A percentile compares a stretch with the other conserved stretches of the same genome.
These are phyloP conservation scores for Alsophila aescularia DNA, from an alignment of 2,888 invertebrate genomes.

Conservation along the genomic window DNA sequence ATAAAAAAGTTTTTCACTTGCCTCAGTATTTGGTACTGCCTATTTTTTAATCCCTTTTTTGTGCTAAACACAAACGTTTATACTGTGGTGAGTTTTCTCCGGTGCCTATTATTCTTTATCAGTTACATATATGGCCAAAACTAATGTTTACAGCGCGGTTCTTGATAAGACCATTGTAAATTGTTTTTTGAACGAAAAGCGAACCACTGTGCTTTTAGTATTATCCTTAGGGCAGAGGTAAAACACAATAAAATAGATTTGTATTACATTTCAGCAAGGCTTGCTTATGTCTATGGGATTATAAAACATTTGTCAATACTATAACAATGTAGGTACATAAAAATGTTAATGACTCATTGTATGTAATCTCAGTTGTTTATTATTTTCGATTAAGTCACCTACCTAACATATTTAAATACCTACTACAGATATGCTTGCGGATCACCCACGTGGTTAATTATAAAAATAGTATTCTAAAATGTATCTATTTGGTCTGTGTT, in stretches of 20 bases:
- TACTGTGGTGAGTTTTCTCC: conserved; percentile 10
- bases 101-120: conserved; percentile 52
- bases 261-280: background rate
- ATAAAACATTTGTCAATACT: background rate
- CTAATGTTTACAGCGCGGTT: conserved; percentile 54
- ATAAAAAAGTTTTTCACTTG: conserved; percentile 10
- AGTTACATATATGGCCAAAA: conserved; percentile 55
- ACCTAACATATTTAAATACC: background rate
- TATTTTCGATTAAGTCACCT: background rate
- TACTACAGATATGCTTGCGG: too few relatives aligned
- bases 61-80: background rate
- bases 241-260: background rate
- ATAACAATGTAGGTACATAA: too few relatives aligned
- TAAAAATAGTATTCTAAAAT: too few relatives aligned
- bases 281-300: background rate
- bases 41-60: conserved; percentile 13
- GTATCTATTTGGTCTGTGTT: too few relatives aligned
- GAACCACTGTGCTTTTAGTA: background rate
- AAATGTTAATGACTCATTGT: background rate
- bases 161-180: conserved; percentile 50
- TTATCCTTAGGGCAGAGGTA: background rate
- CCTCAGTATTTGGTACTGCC: conserved; percentile 27
- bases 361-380: background rate
- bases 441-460: too few relatives aligned
- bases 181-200: conserved; percentile 11